Evolutionary conservation across 1,140 invertebrate species (phyloP).

Genomic region (Drosophila carrolli): DNA sequence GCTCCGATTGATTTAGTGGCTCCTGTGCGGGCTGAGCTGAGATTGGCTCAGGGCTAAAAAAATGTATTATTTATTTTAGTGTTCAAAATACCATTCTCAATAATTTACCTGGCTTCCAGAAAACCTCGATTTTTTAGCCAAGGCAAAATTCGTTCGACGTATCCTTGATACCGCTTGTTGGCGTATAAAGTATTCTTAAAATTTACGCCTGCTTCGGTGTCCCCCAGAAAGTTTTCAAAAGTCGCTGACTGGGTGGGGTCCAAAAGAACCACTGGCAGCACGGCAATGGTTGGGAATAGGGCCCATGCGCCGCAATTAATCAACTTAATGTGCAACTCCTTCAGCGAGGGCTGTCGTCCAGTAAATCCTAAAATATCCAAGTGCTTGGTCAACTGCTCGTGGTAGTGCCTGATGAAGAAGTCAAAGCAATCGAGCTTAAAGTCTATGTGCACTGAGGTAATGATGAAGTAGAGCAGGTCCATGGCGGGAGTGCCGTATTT

Average conservation of each 20-base stretch:
- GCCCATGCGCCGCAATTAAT: slow-evolving; percentile 52
- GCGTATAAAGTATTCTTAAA: slow-evolving; percentile 63
- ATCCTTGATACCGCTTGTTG: slow-evolving; percentile 45
- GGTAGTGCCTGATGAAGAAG: slow-evolving; percentile 64
- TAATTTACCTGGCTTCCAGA: slow-evolving; percentile 51
- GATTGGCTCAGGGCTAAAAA: neutral
- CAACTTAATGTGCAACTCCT: slow-evolving; percentile 56
- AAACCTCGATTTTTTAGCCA: slow-evolving; percentile 73
- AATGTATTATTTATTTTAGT: neutral
- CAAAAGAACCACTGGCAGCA: slow-evolving; percentile 63
- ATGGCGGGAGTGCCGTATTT: slow-evolving; percentile 54
- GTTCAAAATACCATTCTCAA: too few species aligned
- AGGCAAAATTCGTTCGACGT: slow-evolving; percentile 64
- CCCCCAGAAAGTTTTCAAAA: slow-evolving; percentile 65
- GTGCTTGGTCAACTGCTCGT: slow-evolving; percentile 64
- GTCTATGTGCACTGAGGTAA: slow-evolving; percentile 65
- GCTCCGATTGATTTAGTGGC: neutral
- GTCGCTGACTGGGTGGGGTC: slow-evolving; percentile 57
- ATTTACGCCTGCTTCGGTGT: slow-evolving; percentile 13
- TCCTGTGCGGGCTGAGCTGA: neutral
- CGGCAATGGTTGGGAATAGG: slow-evolving; percentile 33
- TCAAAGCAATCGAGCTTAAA: slow-evolving; percentile 71
- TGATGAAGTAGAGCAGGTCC: slow-evolving; percentile 69
- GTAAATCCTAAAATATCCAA: slow-evolving; percentile 58
- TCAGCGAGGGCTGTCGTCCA: slow-evolving; percentile 40